Evolutionary conservation across 2,888 invertebrate genomes (phyloP).

Genomic region (Chrysodeixis includens): DNA sequence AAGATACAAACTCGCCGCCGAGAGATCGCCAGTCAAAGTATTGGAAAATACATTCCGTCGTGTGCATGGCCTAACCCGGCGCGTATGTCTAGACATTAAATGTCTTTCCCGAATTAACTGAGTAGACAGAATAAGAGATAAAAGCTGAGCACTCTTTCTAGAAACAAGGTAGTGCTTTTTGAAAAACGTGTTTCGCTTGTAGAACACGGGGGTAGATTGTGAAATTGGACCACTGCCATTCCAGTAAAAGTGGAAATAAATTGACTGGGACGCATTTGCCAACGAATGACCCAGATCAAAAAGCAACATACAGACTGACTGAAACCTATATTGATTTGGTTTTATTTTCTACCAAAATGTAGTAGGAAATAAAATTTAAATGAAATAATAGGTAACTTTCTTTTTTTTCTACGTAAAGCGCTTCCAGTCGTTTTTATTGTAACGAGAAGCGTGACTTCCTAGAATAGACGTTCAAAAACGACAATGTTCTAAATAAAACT

Average conservation of each 20-base stretch:
- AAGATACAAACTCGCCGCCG: not conserved
- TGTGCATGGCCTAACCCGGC: conserved; percentile 13
- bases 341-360: not conserved
- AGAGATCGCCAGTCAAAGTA: not conserved
- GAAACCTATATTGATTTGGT: conserved; percentile 35
- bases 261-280: conserved; percentile 80
- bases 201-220: conserved; percentile 81
- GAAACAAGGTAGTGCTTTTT: conserved; percentile 75
- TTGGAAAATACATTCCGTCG: conserved; percentile 31
- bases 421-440: conserved; percentile 14
- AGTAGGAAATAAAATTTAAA: not conserved
- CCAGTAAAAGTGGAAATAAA: conserved; percentile 88
- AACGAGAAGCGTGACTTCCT: conserved; percentile 18
- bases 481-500: conserved; percentile 40
- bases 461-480: conserved; percentile 26
- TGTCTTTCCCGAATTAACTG: conserved; percentile 49
- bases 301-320: conserved; percentile 65
- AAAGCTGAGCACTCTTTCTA: conserved; percentile 58
- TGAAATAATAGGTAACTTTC: not conserved
- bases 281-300: conserved; percentile 83
- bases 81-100: conserved; percentile 47
- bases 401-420: not conserved
- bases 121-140: conserved; percentile 64
- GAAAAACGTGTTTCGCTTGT: conserved; percentile 81
- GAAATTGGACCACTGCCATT: conserved; percentile 86